Evolutionary conservation across 2,113 vertebrate genomes (phyloP).

Genomic region (Sturnira hondurensis): DNA sequence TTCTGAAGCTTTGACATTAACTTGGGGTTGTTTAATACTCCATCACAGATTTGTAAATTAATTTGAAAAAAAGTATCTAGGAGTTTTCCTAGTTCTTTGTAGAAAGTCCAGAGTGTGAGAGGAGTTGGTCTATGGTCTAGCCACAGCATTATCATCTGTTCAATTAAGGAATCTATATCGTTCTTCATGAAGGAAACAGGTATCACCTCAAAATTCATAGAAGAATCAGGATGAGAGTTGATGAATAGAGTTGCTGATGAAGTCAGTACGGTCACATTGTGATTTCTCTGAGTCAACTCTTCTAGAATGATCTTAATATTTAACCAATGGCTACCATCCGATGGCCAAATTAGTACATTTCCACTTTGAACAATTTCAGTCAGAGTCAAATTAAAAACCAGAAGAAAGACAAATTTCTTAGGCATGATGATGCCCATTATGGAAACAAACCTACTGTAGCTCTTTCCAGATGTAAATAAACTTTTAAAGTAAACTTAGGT

Average conservation of each 20-base stretch:
- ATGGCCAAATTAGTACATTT: constrained; percentile 84
- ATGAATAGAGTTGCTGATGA: constrained; percentile 77
- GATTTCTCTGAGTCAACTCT: constrained; percentile 78
- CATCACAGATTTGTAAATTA: constrained; percentile 75
- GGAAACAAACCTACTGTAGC: constrained; percentile 10
- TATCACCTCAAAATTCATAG: constrained; percentile 72
- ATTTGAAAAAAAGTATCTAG: constrained; percentile 27
- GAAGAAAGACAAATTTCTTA: constrained; percentile 68
- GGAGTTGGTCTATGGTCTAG: constrained; percentile 75
- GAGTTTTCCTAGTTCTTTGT: constrained; percentile 73
- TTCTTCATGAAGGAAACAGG: constrained; percentile 70
- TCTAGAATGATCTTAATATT: constrained; percentile 82
- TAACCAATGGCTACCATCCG: constrained; percentile 86
- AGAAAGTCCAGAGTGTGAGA: constrained; percentile 78
- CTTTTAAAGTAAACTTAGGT: neutral
- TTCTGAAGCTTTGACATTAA: constrained; percentile 78
- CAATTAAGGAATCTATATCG: constrained; percentile 35
- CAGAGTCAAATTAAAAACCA: constrained; percentile 74
- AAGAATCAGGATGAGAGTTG: constrained; percentile 24
- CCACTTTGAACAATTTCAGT: constrained; percentile 73
- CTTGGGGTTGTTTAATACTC: constrained; percentile 67
- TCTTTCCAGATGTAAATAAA: neutral
- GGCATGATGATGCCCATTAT: neutral
- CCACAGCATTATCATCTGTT: constrained; percentile 76
- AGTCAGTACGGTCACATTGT: constrained; percentile 79